A percentile compares a stretch with the other conserved stretches of the same genome.
These are phyloP conservation scores for Bombus waltoni DNA, from an alignment of 1,140 invertebrate genomes.

Conservation along the genomic window DNA sequence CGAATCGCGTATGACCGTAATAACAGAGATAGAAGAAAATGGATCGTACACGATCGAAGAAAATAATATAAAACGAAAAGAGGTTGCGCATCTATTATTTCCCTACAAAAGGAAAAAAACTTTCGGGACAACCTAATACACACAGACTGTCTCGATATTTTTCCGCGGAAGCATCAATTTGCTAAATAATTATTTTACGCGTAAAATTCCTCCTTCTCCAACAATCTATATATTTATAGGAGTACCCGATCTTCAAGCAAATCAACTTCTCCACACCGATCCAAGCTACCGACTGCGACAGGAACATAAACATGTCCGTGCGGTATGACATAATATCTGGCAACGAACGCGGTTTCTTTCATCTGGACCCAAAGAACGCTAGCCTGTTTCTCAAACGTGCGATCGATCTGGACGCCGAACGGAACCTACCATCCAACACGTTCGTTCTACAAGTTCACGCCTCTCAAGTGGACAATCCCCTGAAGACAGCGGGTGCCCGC, in stretches of 20 bases:
- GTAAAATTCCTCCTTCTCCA: too few relatives aligned
- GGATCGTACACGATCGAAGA: too few relatives aligned
- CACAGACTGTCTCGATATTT: too few relatives aligned
- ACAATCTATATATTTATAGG: conserved; percentile 78
- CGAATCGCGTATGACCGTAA: too few relatives aligned
- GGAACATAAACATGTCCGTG: conserved; percentile 86
- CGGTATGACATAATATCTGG: conserved; percentile 90
- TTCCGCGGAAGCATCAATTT: too few relatives aligned
- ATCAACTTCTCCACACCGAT: conserved; percentile 88
- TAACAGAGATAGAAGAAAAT: too few relatives aligned
- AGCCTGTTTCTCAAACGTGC: conserved; percentile 89
- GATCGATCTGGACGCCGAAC: conserved; percentile 89
- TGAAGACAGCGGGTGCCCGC: conserved; percentile 88
- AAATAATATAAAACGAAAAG: too few relatives aligned
- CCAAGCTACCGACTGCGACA: conserved; percentile 89
- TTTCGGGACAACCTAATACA: too few relatives aligned
- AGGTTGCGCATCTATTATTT: too few relatives aligned
- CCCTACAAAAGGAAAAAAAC: too few relatives aligned
- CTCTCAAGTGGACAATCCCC: conserved; percentile 88
- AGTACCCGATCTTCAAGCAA: conserved; percentile 86
- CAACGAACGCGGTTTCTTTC: conserved; percentile 88
- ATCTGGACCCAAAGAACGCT: conserved; percentile 88
- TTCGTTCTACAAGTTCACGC: conserved; percentile 91
- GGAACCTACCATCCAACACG: conserved; percentile 86
- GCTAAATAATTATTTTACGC: too few relatives aligned